A percentile compares a stretch with the other conserved stretches of the same genome.
Evolutionary conservation across 2,797 vertebrate genomes (phyloP).

Genomic region (Coreius guichenoti): DNA sequence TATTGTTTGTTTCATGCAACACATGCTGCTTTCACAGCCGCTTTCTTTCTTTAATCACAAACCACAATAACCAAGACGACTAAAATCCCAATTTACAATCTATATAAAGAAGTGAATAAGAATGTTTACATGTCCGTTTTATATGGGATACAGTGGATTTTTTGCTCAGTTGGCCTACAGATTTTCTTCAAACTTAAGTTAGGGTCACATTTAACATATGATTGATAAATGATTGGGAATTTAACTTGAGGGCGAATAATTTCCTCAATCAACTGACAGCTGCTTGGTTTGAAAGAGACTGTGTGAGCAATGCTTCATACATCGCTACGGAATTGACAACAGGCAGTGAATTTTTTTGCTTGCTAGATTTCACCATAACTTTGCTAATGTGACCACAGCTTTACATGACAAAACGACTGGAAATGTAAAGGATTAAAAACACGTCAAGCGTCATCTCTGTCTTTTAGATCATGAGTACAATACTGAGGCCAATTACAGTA

Average conservation of each 20-base stretch:
- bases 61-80: background rate
- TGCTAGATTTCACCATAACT: background rate
- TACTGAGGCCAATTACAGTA: no score
- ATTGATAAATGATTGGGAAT: background rate
- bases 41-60: constrained; percentile 1
- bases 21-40: background rate
- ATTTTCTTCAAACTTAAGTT: background rate
- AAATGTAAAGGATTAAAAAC: background rate
- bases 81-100: background rate
- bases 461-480: background rate
- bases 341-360: background rate
- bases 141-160: background rate
- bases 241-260: background rate
- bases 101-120: background rate
- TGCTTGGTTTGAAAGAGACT: background rate
- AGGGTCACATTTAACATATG: background rate
- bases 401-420: background rate
- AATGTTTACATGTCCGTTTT: background rate
- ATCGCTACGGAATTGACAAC: background rate
- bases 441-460: background rate
- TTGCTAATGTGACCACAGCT: background rate
- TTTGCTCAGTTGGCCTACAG: background rate
- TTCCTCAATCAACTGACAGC: background rate
- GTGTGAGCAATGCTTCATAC: background rate
- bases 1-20: constrained; percentile 7